Conservation (phyloP, 1,140 invertebrate species). For the Arctopsyche grandis region DNA sequence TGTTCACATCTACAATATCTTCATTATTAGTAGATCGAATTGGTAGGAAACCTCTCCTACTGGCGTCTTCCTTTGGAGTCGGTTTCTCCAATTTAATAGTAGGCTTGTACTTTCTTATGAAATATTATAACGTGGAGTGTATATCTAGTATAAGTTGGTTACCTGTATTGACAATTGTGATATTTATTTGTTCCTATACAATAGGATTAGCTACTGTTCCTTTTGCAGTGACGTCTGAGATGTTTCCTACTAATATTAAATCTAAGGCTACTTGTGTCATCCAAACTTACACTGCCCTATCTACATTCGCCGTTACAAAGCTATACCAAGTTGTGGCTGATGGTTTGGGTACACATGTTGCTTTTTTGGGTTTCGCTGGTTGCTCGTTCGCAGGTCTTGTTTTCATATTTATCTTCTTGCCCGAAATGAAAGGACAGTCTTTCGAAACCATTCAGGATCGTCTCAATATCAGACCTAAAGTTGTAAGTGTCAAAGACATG, state of each 20-base stretch:
- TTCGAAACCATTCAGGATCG: conserved; percentile 68
- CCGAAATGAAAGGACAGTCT: conserved; percentile 86
- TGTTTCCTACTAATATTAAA: conserved; percentile 78
- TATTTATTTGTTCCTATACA: conserved; percentile 77
- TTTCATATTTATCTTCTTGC: conserved; percentile 73
- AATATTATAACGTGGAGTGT: conserved; percentile 59
- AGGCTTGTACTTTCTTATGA: conserved; percentile 72
- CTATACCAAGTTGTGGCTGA: conserved; percentile 75
- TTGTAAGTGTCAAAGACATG: background rate
- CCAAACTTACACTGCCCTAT: conserved; percentile 64
- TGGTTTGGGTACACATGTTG: conserved; percentile 72
- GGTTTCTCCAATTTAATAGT: conserved; percentile 67
- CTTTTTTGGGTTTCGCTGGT: conserved; percentile 79
- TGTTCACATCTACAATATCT: conserved; percentile 72
- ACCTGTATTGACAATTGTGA: conserved; percentile 73
- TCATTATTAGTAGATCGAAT: conserved; percentile 76
- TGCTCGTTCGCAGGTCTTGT: conserved; percentile 71
- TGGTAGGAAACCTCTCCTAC: conserved; percentile 75
- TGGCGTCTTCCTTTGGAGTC: conserved; percentile 70
- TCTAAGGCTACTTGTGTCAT: conserved; percentile 71
- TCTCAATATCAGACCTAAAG: conserved; percentile 54
- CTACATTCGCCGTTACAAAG: conserved; percentile 78
- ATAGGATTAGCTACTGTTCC: conserved; percentile 79
- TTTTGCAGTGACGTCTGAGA: conserved; percentile 77
- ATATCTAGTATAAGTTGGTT: conserved; percentile 66